Percentiles rank a stretch among this genome's conserved stretches.
Conservation (phyloP, 1,140 invertebrate species). For the Oscheius sp. region DNA sequence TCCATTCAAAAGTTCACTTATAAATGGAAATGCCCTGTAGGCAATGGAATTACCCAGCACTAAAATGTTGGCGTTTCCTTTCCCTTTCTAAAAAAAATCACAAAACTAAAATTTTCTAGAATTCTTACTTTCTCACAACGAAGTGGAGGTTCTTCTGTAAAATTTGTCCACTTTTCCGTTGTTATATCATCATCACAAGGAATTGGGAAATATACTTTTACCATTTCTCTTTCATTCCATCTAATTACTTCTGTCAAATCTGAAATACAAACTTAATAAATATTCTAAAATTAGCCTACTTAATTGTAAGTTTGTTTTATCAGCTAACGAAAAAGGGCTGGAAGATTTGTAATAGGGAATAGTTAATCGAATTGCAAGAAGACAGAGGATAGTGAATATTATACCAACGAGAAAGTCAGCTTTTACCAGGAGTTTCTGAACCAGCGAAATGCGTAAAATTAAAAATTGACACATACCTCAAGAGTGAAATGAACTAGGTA, state of each 20-base stretch:
- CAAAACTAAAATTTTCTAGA: too few relatives aligned
- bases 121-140: neutral
- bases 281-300: neutral
- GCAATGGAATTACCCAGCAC: neutral
- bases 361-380: neutral
- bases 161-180: neutral
- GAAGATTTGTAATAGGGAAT: neutral
- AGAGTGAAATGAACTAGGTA: too few relatives aligned
- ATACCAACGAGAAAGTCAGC: neutral
- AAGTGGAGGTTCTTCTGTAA: neutral
- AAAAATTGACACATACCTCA: neutral
- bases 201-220: neutral
- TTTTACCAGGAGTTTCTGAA: neutral
- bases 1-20: neutral
- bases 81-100: too few relatives aligned
- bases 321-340: too few relatives aligned
- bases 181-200: neutral
- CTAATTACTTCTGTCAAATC: too few relatives aligned
- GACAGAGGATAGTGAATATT: neutral
- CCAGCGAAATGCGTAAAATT: neutral
- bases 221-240: neutral
- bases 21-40: neutral
- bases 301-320: neutral
- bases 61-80: neutral
- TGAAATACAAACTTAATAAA: neutral